These are phyloP conservation scores for Lacanobia oleracea DNA, from an alignment of 2,888 invertebrate species.

Conservation along the genomic window DNA sequence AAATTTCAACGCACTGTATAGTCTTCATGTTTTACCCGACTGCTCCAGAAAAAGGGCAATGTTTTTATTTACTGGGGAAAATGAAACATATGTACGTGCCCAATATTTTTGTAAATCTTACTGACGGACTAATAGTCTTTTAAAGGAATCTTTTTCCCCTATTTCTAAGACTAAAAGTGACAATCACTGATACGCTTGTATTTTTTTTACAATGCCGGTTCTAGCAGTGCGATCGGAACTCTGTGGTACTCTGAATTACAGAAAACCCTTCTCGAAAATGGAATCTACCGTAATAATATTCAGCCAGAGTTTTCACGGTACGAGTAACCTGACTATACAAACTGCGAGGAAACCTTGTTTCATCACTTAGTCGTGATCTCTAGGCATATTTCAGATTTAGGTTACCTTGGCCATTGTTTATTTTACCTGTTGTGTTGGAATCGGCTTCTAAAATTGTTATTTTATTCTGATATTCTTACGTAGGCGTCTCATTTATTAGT, in stretches of 20 bases:
- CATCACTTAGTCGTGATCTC: neutral
- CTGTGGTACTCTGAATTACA: constrained; percentile 2
- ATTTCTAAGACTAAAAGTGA: too few species aligned
- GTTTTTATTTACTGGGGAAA: too few species aligned
- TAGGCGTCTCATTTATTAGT: neutral
- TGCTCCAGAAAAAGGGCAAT: too few species aligned
- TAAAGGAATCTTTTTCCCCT: too few species aligned
- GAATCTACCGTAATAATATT: constrained; percentile 5
- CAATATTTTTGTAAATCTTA: too few species aligned
- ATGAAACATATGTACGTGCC: too few species aligned
- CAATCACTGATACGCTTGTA: too few species aligned
- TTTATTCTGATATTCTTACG: neutral
- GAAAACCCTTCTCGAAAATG: constrained; percentile 16
- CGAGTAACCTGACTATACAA: constrained; percentile 18
- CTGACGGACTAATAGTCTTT: too few species aligned
- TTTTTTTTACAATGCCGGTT: too few species aligned
- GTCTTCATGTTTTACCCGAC: too few species aligned
- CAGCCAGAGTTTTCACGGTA: neutral
- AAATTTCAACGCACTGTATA: too few species aligned
- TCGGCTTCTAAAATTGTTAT: neutral
- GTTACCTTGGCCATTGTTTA: neutral
- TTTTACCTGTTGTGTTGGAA: neutral
- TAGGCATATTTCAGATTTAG: neutral
- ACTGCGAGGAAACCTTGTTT: neutral
- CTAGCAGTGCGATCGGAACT: neutral